These are phyloP conservation scores for Arge pagana DNA, from an alignment of 2,888 invertebrate species.

Conservation along the genomic window DNA sequence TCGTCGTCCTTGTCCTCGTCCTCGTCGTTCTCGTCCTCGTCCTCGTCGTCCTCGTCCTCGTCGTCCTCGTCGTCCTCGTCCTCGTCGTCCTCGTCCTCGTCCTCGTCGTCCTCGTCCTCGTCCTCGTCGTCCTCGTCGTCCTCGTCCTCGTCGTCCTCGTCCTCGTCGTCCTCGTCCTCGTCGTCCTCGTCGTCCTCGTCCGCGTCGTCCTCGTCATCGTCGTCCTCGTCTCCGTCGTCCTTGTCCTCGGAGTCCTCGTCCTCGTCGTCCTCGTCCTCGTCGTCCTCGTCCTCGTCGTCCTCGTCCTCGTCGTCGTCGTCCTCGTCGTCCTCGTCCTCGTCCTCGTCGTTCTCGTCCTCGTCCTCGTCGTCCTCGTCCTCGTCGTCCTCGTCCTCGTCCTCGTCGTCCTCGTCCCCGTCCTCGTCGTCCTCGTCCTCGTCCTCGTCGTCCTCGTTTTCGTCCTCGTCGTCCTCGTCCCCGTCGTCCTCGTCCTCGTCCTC, in stretches of 20 bases:
- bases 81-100: background rate
- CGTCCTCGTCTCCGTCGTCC: too few relatives aligned
- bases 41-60: background rate
- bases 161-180: constrained; percentile 5
- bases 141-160: background rate
- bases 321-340: background rate
- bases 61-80: background rate
- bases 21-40: too few relatives aligned
- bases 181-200: too few relatives aligned
- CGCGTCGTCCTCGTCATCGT: too few relatives aligned
- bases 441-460: too few relatives aligned
- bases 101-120: background rate
- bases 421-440: too few relatives aligned
- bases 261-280: background rate
- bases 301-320: background rate
- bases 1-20: too few relatives aligned
- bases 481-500: too few relatives aligned
- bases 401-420: background rate
- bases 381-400: background rate
- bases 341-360: constrained; percentile 11
- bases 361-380: constrained; percentile 3
- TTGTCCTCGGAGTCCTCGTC: too few relatives aligned
- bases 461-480: too few relatives aligned
- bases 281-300: constrained; percentile 13
- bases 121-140: background rate